A percentile compares a stretch with the other conserved stretches of the same genome.
Evolutionary conservation across 2,113 vertebrate genomes (phyloP).

Genomic region (Mobula hypostoma): DNA sequence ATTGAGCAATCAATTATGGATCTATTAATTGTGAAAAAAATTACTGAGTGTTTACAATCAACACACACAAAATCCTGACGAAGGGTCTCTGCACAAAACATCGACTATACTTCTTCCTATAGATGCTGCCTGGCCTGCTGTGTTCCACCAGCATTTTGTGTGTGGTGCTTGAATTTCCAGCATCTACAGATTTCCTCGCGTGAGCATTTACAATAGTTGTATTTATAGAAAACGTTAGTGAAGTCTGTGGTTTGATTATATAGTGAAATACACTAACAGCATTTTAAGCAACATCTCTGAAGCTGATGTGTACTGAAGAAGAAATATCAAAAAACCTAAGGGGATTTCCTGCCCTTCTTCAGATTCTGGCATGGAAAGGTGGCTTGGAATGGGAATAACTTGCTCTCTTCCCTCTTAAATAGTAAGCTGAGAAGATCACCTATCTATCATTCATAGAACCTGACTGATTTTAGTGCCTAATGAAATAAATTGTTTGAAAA

Average conservation of each 20-base stretch:
- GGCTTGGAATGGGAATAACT: not conserved
- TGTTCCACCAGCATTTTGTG: too few species aligned
- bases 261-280: not conserved
- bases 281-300: not conserved
- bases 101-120: too few species aligned
- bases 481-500: not conserved
- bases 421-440: not conserved
- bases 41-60: not conserved
- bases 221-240: not conserved
- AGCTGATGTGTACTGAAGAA: not conserved
- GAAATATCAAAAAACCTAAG: not conserved
- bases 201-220: not conserved
- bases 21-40: not conserved
- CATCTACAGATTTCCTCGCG: too few species aligned
- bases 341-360: not conserved
- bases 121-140: too few species aligned
- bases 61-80: too few species aligned
- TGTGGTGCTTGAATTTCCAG: too few species aligned
- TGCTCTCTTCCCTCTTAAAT: not conserved
- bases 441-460: not conserved
- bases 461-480: not conserved
- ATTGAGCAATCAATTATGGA: not conserved
- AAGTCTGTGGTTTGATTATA: not conserved
- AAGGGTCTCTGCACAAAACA: too few species aligned
- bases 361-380: not conserved